Base-by-base conservation (phyloP, 2,888 invertebrate genomes). In the Trachelus stipa region DNA sequence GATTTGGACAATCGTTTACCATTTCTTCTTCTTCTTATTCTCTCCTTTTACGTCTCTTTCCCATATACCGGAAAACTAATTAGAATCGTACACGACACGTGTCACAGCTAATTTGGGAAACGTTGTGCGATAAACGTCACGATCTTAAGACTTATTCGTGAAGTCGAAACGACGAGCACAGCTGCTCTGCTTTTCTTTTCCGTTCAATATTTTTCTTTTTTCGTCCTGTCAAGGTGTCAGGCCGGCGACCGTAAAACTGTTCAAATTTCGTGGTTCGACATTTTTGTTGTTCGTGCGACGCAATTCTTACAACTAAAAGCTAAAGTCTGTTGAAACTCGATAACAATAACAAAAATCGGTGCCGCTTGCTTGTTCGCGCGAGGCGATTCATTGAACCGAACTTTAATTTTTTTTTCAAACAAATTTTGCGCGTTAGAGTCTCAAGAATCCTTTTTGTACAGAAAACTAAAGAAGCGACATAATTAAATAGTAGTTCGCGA, bases 141-240 rank as follows among this genome's bases (percentile, higher is more conserved):
- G 76, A 76, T 33, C 37, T 30, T 71, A 76, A 73, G 75, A 76
- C 35, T 31, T 30, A 76, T 73, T 76, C 40, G 76, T 68, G 75
- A 56, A n/a, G 40, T 68, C 23, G 73, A 73, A 77, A 74, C 73
- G 73, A 76, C 71, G 73, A 81, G 69, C 68, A 79, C 75, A 76
- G 73, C 77, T 79, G 75, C 79, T 77, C 68, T 76, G 23, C 31
- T 75, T 68, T 11, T 76, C 74, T 34, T 68, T 35, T 69, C 68
- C 40, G 74, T 35, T 76, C 33, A 23, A 68, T 40, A 75, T 74
- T 76, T 74, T 74, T 34, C 75, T 71, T 31, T 73, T 69, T 34
- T 69, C 68, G 71, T 77, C 74, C 68, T 68, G 33, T 76, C 71
- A 68, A 76, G 68, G 34, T 76, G 69, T 30, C 74, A 76, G 40